phyloP scores from a whole-genome alignment of 2,113 vertebrate genomes.

The Oncorhynchus nerka region DNA sequence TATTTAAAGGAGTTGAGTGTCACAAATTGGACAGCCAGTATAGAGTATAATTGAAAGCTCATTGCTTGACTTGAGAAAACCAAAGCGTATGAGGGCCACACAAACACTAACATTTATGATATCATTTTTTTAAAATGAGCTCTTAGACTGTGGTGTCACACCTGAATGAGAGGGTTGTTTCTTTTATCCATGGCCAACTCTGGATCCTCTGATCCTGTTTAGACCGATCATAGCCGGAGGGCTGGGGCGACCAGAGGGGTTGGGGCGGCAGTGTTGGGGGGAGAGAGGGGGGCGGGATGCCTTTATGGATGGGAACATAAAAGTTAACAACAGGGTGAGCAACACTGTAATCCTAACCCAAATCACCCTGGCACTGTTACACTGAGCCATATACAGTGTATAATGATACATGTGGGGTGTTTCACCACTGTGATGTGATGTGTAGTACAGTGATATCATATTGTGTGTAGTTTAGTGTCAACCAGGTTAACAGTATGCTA shows the following conservation, averaged over 20 bases:
- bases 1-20: neutral
- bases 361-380: conserved; percentile 1
- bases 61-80: neutral
- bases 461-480: neutral
- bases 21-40: neutral
- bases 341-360: conserved; percentile 16
- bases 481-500: neutral
- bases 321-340: conserved; percentile 30
- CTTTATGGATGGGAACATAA: conserved; percentile 35
- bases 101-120: conserved; percentile 5
- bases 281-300: neutral
- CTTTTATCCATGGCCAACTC: conserved; percentile 39
- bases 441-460: no score
- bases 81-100: conserved; percentile 10
- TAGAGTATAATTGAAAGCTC: neutral
- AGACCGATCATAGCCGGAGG: conserved; percentile 24
- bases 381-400: neutral
- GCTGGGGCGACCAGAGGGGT: neutral
- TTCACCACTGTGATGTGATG: neutral
- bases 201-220: conserved; percentile 29
- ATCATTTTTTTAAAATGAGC: conserved; percentile 15
- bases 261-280: neutral
- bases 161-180: conserved; percentile 23
- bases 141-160: conserved; percentile 28
- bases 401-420: neutral